Conservation (phyloP, 1,140 invertebrate genomes). For the Cyclargus thomasi region DNA sequence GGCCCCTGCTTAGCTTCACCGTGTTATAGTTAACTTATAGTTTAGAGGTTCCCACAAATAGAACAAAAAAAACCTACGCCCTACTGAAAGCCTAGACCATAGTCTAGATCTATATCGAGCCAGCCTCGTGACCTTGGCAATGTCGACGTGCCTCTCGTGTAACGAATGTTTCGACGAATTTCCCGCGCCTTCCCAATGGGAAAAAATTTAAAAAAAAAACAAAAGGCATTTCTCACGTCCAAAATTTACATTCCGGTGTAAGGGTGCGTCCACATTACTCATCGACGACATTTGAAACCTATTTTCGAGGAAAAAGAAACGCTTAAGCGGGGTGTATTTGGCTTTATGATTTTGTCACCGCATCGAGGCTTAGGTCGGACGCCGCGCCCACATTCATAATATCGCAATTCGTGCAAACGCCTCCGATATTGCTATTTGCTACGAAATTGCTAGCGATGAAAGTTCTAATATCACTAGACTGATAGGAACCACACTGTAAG, state of each 20-base stretch:
- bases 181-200: neutral
- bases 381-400: neutral
- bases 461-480: neutral
- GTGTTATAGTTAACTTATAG: neutral
- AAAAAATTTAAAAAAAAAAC: neutral
- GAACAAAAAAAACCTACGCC: neutral
- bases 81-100: neutral
- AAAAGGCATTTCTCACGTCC: neutral
- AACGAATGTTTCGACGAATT: neutral
- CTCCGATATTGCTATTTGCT: neutral
- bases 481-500: neutral
- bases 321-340: neutral
- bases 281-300: neutral
- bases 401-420: neutral
- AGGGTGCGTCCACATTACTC: neutral
- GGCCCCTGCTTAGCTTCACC: no score
- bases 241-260: neutral
- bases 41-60: neutral
- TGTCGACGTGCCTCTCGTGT: neutral
- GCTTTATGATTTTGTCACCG: neutral
- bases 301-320: no score
- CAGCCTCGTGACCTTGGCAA: neutral
- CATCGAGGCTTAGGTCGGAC: neutral
- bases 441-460: neutral
- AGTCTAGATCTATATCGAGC: neutral